phyloP scores from a whole-genome alignment of 30 jellyfish, hydroid and myxozoan genomes.

The Sanderia malayensis region DNA sequence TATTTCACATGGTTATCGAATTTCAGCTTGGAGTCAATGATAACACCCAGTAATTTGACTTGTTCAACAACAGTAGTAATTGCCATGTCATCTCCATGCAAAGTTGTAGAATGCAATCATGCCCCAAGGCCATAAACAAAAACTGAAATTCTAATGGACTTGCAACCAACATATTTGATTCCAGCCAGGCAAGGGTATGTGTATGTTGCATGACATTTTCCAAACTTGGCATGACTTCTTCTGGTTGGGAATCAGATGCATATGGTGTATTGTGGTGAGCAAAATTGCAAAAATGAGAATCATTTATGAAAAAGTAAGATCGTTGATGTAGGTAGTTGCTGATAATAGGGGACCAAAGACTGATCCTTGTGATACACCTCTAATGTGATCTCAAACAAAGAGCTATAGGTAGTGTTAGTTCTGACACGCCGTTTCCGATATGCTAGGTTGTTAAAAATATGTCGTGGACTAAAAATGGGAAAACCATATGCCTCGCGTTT shows the following conservation, averaged over 20 bases:
- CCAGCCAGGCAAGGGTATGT: background rate
- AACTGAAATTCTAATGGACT: background rate
- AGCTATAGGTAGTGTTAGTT: background rate
- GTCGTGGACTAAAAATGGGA: background rate
- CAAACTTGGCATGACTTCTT: background rate
- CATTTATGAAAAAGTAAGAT: background rate
- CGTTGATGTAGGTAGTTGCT: background rate
- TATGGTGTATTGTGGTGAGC: background rate
- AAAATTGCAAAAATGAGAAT: background rate
- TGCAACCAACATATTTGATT: background rate
- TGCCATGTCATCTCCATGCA: constrained; percentile 3
- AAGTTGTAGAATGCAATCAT: too few species aligned
- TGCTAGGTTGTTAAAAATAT: background rate
- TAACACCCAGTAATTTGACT: background rate
- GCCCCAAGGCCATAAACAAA: background rate
- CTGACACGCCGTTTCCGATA: background rate
- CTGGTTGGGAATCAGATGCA: background rate
- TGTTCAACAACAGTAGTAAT: background rate
- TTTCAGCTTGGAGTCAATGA: background rate
- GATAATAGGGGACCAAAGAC: background rate
- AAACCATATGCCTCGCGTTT: constrained; percentile 18
- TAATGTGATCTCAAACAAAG: background rate
- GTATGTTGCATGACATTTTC: background rate
- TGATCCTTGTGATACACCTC: constrained; percentile 2
- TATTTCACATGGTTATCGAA: background rate